Percentiles rank a stretch among this genome's conserved stretches.
phyloP scores from a whole-genome alignment of 2,113 vertebrate genomes.

The Brachionichthys hirsutus region DNA sequence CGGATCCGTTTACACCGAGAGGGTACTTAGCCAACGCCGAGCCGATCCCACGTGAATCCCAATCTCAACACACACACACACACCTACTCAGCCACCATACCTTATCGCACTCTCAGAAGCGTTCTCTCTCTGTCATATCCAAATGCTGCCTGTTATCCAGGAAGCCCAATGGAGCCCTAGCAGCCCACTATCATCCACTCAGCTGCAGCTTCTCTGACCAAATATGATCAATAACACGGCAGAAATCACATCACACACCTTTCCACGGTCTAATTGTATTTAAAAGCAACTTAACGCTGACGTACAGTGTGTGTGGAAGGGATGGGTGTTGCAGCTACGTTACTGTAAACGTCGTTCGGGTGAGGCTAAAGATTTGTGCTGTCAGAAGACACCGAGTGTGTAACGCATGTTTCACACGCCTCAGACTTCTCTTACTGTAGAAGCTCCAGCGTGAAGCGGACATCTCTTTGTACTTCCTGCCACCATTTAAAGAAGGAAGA shows the following conservation, averaged over 20 bases:
- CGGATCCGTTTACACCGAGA: conserved; percentile 65
- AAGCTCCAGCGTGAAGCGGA: neutral
- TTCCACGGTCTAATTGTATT: conserved; percentile 28
- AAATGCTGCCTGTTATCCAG: conserved; percentile 18
- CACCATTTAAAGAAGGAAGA: conserved; percentile 3
- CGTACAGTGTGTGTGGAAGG: conserved; percentile 12
- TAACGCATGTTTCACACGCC: conserved; percentile 5
- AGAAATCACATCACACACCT: conserved; percentile 42
- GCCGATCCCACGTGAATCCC: conserved; percentile 57
- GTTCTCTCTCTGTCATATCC: conserved; percentile 12
- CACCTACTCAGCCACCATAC: neutral
- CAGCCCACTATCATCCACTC: conserved; percentile 29
- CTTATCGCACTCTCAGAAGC: neutral
- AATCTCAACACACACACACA: conserved; percentile 22
- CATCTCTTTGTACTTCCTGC: conserved; percentile 7
- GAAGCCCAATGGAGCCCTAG: neutral
- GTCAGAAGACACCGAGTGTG: conserved; percentile 1
- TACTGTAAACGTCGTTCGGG: neutral
- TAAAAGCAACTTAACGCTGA: conserved; percentile 46
- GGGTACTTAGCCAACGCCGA: conserved; percentile 55
- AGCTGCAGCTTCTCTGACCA: conserved; percentile 21
- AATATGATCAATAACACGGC: conserved; percentile 51
- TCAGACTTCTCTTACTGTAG: neutral
- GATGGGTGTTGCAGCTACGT: neutral
- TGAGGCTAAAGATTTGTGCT: conserved; percentile 4